A percentile compares a stretch with the other conserved stretches of the same genome.
Conservation (phyloP, 2,797 vertebrate species). For the Eurystomus glaucurus region DNA sequence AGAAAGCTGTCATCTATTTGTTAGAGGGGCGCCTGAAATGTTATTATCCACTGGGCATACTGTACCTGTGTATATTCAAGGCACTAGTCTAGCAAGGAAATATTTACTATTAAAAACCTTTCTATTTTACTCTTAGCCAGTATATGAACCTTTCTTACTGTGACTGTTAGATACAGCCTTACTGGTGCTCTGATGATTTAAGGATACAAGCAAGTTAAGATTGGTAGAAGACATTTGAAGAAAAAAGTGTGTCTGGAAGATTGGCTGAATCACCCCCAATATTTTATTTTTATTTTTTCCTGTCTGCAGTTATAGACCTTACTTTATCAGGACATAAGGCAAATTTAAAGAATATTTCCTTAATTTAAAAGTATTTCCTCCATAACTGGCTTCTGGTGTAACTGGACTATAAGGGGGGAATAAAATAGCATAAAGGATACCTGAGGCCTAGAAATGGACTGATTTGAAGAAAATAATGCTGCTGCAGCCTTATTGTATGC, state of each 20-base stretch:
- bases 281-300: too few relatives aligned
- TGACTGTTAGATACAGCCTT: neutral
- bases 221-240: neutral
- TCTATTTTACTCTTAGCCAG: neutral
- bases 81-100: neutral
- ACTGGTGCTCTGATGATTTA: neutral
- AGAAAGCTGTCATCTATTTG: neutral
- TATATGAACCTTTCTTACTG: neutral
- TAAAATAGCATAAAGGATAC: neutral
- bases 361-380: neutral
- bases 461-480: neutral
- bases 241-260: neutral
- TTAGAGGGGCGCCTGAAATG: neutral
- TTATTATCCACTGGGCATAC: neutral
- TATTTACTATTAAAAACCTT: neutral
- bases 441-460: neutral
- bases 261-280: accelerated
- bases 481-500: neutral
- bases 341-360: neutral
- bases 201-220: neutral
- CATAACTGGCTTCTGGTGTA: neutral
- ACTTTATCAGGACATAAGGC: neutral
- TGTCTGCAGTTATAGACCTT: neutral
- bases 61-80: neutral
- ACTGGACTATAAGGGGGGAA: neutral